Conservation (phyloP, 1,140 invertebrate species). For the Frieseomelitta varia region DNA sequence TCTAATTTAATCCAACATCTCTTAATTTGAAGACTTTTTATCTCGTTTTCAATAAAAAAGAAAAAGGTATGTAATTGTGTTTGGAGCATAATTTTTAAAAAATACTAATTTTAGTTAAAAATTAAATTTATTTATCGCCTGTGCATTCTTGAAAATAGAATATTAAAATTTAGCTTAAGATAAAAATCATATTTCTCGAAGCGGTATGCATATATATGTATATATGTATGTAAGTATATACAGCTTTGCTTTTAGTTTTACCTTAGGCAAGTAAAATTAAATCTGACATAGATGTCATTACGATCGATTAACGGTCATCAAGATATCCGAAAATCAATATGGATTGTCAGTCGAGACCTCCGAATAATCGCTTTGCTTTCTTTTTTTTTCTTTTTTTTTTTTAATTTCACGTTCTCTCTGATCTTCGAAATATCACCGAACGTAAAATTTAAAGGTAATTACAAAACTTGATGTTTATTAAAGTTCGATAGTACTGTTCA, state of each 20-base stretch:
- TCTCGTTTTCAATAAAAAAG: not conserved
- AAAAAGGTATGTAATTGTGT: not conserved
- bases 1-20: not conserved
- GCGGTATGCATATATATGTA: constrained; percentile 41
- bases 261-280: constrained; percentile 31
- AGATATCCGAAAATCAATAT: constrained; percentile 48
- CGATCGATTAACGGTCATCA: constrained; percentile 25
- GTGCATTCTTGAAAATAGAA: constrained; percentile 55
- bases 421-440: constrained; percentile 32
- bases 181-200: constrained; percentile 44
- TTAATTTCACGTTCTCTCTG: constrained; percentile 7
- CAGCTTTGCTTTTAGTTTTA: constrained; percentile 35
- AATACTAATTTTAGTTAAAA: constrained; percentile 27
- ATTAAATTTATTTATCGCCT: constrained; percentile 48
- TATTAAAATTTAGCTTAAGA: constrained; percentile 50
- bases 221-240: constrained; percentile 18
- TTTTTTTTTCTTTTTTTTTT: constrained; percentile 5
- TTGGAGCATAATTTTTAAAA: not conserved
- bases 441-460: constrained; percentile 29
- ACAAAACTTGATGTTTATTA: constrained; percentile 28
- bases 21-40: not conserved
- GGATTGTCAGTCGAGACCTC: constrained; percentile 49
- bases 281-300: constrained; percentile 21
- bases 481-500: constrained; percentile 20
- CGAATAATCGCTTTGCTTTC: constrained; percentile 28